Evolutionary conservation across 2,888 invertebrate genomes (phyloP).

Genomic region (Drosophila subsilvestris): DNA sequence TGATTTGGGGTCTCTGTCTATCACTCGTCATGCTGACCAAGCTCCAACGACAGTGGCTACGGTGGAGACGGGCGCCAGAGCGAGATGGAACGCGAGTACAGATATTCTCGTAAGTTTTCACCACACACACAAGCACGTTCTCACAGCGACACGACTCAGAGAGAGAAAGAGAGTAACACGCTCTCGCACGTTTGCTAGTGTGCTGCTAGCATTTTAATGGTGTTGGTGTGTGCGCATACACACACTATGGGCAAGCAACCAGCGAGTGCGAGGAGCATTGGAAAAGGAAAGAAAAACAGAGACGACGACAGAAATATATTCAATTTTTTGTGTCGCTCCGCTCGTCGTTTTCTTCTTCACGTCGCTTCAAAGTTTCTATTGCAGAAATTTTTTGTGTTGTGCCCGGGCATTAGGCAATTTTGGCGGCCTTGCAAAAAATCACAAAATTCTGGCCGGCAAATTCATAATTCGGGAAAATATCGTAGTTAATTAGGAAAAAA

Average conservation of each 20-base stretch:
- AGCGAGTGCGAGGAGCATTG: conserved; percentile 82
- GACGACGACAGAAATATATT: conserved; percentile 77
- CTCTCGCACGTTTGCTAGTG: conserved; percentile 30
- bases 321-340: conserved; percentile 71
- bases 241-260: conserved; percentile 55
- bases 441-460: conserved; percentile 69
- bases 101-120: conserved; percentile 65
- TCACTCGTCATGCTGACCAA: conserved; percentile 8
- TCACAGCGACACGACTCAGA: conserved; percentile 56
- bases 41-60: conserved; percentile 20
- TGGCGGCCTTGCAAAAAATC: conserved; percentile 61
- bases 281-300: conserved; percentile 83
- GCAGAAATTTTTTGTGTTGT: conserved; percentile 78
- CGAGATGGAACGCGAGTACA: conserved; percentile 54
- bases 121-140: conserved; percentile 41
- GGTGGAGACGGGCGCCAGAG: neutral
- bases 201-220: conserved; percentile 11
- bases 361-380: conserved; percentile 83
- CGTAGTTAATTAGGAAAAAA: conserved; percentile 67
- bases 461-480: conserved; percentile 73
- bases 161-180: conserved; percentile 54
- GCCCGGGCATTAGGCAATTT: conserved; percentile 65
- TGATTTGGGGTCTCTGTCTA: conserved; percentile 8
- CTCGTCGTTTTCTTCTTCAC: conserved; percentile 81
- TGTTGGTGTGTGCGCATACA: conserved; percentile 62